Evolutionary conservation across 2,113 vertebrate genomes (phyloP).

Genomic region (Cyanistes caeruleus): DNA sequence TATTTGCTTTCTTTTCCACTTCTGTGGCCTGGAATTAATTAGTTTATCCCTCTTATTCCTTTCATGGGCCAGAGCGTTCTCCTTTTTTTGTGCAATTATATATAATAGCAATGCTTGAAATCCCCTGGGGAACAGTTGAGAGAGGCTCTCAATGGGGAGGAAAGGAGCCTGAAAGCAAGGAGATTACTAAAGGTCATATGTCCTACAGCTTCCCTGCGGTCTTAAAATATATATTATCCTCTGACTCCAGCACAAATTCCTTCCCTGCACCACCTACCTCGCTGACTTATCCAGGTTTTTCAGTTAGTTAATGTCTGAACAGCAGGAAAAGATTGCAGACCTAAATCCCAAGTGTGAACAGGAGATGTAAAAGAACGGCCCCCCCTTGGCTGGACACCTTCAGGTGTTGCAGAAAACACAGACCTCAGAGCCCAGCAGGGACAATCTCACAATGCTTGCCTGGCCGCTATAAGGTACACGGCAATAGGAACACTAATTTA

Average conservation of each 20-base stretch:
- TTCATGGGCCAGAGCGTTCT: conserved; percentile 27
- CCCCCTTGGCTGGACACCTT: neutral
- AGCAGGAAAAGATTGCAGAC: conserved; percentile 7
- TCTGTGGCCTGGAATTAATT: conserved; percentile 61
- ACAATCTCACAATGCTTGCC: neutral
- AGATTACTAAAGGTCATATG: conserved; percentile 48
- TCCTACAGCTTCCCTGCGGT: conserved; percentile 4
- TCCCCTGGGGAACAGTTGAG: conserved; percentile 33
- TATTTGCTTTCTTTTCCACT: conserved; percentile 65
- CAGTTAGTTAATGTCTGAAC: conserved; percentile 1
- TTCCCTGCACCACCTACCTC: conserved; percentile 10
- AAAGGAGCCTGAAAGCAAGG: conserved; percentile 41
- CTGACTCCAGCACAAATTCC: conserved; percentile 24
- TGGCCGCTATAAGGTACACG: fast-evolving
- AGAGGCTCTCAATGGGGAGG: conserved; percentile 39
- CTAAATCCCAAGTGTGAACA: neutral
- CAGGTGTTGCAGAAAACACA: neutral
- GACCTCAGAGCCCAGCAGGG: neutral
- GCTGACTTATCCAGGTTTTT: conserved; percentile 17
- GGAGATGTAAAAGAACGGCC: neutral
- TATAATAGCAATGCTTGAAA: conserved; percentile 33
- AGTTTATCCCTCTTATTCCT: conserved; percentile 57
- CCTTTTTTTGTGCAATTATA: conserved; percentile 43
- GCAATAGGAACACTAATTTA: neutral
- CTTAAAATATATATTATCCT: conserved; percentile 44